Evolutionary conservation across 2,888 invertebrate genomes (phyloP), one percentile per base, ranked within the genome.

Genomic region (Glyphotaelius pellucidus): DNA sequence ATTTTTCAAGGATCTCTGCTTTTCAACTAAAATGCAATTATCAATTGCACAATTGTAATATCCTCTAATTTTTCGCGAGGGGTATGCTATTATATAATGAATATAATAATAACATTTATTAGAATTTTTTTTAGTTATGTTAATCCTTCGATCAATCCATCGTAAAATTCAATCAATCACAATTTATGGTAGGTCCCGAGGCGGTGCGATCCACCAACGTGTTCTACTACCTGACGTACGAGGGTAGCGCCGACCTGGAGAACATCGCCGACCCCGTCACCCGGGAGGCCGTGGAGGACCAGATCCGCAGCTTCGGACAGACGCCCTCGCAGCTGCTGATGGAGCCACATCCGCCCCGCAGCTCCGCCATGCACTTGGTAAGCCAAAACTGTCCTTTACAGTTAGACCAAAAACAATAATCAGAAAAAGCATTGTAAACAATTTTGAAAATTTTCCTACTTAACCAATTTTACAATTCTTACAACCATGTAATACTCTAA

Each of bases 151-250:
- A 31, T 83, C 35, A 9, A 32, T 35, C 83, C 83, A 83, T 31
- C 83, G 1, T 83, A 15, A 83, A 83, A 83, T 32, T 14, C 19
- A 35, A 83, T 83, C 15, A 83, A 83, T 83, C 25, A 15, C 38
- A 35, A 83, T 38, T 90, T 92, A 92, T 35, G 90, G 3, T 94
- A 98, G 98, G 99, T 83, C 99, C 99, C 0, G 99, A 99, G 96
- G 99, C 99, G 2, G 97, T 99, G 80, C 97, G 99, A 91, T 99
- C 99, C 2, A 99, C 99, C 30, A 99, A 99, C 95, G 99, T 99
- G 31, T 99, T 99, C 96, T 99, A 99, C 96, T 99, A 99, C 95
- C 96, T 99, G 93, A 99, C 99, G 0, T 99, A 99, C 95, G 99
- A 99, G 95, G 99, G 99, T 91, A 99, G 98, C 94, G 99, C 99